These are phyloP conservation scores for Dromas ardeola DNA, from an alignment of 2,113 vertebrate species.

Conservation along the genomic window DNA sequence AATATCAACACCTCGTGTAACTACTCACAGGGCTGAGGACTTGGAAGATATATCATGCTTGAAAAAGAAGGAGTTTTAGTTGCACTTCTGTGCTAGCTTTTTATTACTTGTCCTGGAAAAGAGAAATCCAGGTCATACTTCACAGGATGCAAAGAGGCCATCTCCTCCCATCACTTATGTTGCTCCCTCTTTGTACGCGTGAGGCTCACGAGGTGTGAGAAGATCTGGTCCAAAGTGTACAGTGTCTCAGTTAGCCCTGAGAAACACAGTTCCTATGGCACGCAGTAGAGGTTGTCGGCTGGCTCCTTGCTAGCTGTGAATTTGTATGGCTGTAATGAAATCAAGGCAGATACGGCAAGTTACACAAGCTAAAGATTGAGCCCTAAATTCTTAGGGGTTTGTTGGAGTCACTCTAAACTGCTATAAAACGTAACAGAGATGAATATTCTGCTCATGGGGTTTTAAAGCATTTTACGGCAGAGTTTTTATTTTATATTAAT, in stretches of 20 bases:
- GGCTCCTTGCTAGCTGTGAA: neutral
- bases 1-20: neutral
- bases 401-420: neutral
- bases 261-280: neutral
- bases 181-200: fast-evolving
- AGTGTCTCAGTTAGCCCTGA: neutral
- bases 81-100: neutral
- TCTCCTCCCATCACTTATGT: neutral
- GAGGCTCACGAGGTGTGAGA: neutral
- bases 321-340: neutral
- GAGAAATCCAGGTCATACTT: neutral
- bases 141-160: neutral
- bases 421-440: conserved; percentile 20
- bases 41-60: neutral
- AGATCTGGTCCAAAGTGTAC: neutral
- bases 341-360: neutral
- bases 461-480: neutral
- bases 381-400: neutral
- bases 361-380: neutral
- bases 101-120: neutral
- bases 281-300: neutral
- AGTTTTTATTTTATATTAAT: conserved; percentile 23
- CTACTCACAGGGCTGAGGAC: neutral
- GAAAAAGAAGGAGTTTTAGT: neutral
- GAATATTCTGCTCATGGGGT: neutral